phyloP scores from a whole-genome alignment of 1,140 invertebrate genomes.

The Melanaphis sacchari region DNA sequence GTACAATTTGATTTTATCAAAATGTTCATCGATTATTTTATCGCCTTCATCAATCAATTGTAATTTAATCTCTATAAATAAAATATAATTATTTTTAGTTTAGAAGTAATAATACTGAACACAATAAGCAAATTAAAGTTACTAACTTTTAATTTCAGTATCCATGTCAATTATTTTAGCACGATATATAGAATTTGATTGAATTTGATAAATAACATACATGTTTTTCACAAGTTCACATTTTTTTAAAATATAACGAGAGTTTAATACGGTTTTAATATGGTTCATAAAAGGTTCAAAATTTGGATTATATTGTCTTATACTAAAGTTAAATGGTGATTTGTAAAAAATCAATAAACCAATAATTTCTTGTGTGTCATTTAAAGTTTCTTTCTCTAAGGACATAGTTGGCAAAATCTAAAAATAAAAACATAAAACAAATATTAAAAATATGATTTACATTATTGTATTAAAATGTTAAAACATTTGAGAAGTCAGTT shows the following conservation, averaged over 20 bases:
- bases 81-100: neutral
- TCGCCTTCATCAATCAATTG: constrained; percentile 38
- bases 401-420: constrained; percentile 21
- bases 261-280: neutral
- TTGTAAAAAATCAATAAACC: constrained; percentile 27
- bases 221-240: constrained; percentile 44
- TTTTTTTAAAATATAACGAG: constrained; percentile 35
- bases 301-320: constrained; percentile 40
- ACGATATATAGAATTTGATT: constrained; percentile 2
- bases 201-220: constrained; percentile 32
- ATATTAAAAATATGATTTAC: too few relatives aligned
- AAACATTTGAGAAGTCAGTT: neutral
- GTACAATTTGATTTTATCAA: constrained; percentile 39
- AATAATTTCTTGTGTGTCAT: neutral
- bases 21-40: constrained; percentile 17
- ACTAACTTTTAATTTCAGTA: constrained; percentile 25
- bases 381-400: constrained; percentile 19
- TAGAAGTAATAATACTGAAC: neutral
- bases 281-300: constrained; percentile 9
- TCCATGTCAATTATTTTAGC: constrained; percentile 48
- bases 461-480: neutral
- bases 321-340: constrained; percentile 28
- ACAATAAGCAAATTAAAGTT: neutral
- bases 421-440: neutral
- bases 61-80: constrained; percentile 48